These are phyloP conservation scores for Vannuccia rotundouncinata DNA, from an alignment of 2,888 invertebrate genomes.

Conservation along the genomic window DNA sequence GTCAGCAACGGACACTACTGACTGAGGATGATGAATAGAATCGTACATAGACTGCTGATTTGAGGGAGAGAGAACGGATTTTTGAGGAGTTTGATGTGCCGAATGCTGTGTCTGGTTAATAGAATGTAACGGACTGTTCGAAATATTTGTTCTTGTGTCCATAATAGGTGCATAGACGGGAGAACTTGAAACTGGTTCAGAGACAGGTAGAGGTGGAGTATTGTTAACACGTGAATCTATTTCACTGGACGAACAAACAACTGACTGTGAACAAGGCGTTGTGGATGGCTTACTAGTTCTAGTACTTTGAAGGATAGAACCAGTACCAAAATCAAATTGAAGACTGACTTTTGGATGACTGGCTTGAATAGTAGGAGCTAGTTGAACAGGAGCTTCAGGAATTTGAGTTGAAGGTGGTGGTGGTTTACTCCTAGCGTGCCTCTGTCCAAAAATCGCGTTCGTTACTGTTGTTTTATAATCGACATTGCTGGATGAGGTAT, in stretches of 20 bases:
- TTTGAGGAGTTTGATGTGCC: slow-evolving; percentile 2
- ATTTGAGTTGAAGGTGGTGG: neutral
- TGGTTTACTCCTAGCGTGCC: neutral
- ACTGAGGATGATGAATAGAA: neutral
- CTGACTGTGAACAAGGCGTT: neutral
- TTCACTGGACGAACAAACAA: neutral
- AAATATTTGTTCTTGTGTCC: neutral
- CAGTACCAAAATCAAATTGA: slow-evolving; percentile 11
- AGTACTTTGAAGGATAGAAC: neutral
- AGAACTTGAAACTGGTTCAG: neutral
- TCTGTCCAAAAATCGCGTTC: neutral
- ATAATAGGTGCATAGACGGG: neutral
- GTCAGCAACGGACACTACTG: neutral
- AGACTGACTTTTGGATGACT: slow-evolving; percentile 8
- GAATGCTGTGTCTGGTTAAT: neutral
- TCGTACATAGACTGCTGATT: neutral
- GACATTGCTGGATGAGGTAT: neutral
- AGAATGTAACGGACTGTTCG: neutral
- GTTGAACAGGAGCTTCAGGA: neutral
- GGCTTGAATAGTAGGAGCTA: slow-evolving; percentile 1
- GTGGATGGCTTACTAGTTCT: neutral
- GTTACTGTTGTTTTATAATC: neutral
- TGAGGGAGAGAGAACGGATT: neutral
- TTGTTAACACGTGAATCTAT: neutral
- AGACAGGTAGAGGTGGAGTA: neutral